Conservation (phyloP, 2,888 invertebrate genomes). For the Watsonalla binaria region DNA sequence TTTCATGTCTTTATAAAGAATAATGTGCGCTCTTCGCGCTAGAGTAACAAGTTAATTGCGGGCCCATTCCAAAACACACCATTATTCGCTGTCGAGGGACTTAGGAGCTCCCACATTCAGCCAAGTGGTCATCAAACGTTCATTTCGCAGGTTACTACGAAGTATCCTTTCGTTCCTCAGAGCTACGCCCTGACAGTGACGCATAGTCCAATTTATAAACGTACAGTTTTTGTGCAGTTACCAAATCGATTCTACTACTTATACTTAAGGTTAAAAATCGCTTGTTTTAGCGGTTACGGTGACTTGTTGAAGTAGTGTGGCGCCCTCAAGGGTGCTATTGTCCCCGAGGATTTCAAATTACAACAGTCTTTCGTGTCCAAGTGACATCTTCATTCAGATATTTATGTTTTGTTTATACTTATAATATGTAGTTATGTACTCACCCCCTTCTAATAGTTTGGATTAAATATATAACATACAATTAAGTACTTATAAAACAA, state of each 20-base stretch:
- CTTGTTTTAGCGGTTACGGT: constrained; percentile 9
- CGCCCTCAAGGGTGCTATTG: constrained; percentile 52
- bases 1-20: constrained; percentile 3
- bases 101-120: constrained; percentile 31
- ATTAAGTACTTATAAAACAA: too few species aligned
- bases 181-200: constrained; percentile 59
- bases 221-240: constrained; percentile 31
- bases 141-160: constrained; percentile 68
- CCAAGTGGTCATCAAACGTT: constrained; percentile 58
- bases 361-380: constrained; percentile 37
- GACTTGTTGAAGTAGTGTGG: constrained; percentile 18
- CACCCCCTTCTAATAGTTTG: too few species aligned
- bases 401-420: constrained; percentile 35
- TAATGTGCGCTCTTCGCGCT: constrained; percentile 7
- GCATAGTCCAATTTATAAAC: constrained; percentile 66
- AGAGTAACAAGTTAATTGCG: constrained; percentile 29
- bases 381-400: constrained; percentile 46
- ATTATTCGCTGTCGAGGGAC: constrained; percentile 26
- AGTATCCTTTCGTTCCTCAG: constrained; percentile 46
- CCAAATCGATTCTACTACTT: constrained; percentile 23
- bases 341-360: constrained; percentile 59
- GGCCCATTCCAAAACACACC: constrained; percentile 28
- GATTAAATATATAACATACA: too few species aligned
- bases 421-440: not conserved
- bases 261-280: constrained; percentile 35